Conservation (phyloP, 2,888 invertebrate genomes). For the Leptinotarsa juncta region DNA sequence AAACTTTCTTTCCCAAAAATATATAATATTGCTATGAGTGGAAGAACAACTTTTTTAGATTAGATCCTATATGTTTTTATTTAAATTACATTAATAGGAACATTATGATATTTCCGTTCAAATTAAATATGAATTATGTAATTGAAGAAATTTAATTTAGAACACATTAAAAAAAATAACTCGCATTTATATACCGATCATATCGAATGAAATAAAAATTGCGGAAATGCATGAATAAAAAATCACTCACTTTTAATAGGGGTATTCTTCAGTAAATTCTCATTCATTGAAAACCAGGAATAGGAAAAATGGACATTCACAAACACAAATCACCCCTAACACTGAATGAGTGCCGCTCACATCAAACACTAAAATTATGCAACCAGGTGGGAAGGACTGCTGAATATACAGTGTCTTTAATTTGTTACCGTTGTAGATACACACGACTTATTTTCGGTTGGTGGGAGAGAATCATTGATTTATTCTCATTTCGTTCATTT, state of each 20-base stretch:
- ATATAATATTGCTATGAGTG: too few relatives aligned
- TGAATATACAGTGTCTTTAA: neutral
- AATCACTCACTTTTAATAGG: neutral
- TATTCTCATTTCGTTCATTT: neutral
- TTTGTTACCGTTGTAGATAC: neutral
- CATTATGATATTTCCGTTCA: too few relatives aligned
- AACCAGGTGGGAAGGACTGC: neutral
- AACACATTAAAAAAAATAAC: too few relatives aligned
- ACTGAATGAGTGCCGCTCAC: neutral
- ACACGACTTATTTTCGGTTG: neutral
- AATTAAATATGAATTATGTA: too few relatives aligned
- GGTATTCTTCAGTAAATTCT: neutral
- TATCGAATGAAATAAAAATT: too few relatives aligned
- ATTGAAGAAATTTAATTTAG: too few relatives aligned
- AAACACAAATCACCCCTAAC: conserved; percentile 7
- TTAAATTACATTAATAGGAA: too few relatives aligned
- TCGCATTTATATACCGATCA: too few relatives aligned
- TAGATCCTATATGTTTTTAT: too few relatives aligned
- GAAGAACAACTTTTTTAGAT: too few relatives aligned
- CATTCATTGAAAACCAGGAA: neutral
- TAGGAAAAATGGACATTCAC: neutral
- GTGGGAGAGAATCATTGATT: neutral
- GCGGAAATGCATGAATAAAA: neutral
- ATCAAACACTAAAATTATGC: neutral
- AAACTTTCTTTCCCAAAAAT: too few relatives aligned